Conservation (phyloP, 2,113 vertebrate species). For the Lamprologus tigripictilis region DNA sequence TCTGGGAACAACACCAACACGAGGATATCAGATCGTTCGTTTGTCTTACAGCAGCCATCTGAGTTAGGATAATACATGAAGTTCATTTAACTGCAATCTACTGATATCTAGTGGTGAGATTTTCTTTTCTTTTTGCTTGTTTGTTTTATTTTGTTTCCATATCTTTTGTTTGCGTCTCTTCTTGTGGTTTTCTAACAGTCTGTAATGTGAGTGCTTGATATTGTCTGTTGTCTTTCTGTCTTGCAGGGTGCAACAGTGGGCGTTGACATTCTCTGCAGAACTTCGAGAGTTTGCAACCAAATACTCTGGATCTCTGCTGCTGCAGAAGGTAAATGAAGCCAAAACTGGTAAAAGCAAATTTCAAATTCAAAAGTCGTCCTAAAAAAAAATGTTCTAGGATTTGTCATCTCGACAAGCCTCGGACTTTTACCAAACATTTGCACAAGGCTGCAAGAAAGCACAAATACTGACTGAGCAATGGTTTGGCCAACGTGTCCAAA, state of each 20-base stretch:
- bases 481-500: rapidly evolving
- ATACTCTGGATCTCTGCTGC: slow-evolving; percentile 83
- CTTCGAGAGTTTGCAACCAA: slow-evolving; percentile 73
- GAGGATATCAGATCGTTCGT: background rate
- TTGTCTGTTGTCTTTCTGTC: background rate
- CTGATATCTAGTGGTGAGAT: background rate
- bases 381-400: background rate
- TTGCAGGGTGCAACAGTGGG: slow-evolving; percentile 89
- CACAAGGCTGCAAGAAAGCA: background rate
- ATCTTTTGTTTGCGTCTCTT: background rate
- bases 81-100: background rate
- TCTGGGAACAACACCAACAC: too few relatives aligned
- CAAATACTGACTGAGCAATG: background rate
- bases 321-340: slow-evolving; percentile 83
- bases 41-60: background rate
- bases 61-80: background rate
- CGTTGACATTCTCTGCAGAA: slow-evolving; percentile 74
- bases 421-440: background rate
- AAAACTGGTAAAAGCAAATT: background rate
- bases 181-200: background rate
- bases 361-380: rapidly evolving
- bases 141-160: background rate
- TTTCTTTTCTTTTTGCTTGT: background rate
- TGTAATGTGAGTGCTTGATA: background rate
- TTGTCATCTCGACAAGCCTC: background rate